Conservation (phyloP, 2,888 invertebrate species). For the Pristionchus maxplancki region DNA sequence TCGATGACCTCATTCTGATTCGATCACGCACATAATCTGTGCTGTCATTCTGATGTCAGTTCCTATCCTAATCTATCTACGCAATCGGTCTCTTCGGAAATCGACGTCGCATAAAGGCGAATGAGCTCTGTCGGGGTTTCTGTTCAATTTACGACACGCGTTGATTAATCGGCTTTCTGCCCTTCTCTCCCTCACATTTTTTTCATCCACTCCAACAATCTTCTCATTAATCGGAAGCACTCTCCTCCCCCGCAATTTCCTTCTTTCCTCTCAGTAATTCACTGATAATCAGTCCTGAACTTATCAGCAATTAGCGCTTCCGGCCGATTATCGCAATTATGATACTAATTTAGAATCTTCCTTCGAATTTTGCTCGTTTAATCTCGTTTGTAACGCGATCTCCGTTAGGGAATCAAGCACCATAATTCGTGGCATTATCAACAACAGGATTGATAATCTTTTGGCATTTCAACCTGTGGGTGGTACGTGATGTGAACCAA, state of each 20-base stretch:
- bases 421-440: constrained; percentile 4
- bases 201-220: not conserved
- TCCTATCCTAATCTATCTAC: not conserved
- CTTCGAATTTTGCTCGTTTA: not conserved
- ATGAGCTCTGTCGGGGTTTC: constrained; percentile 11
- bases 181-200: not conserved
- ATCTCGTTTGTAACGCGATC: not conserved
- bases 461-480: not conserved
- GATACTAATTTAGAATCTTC: not conserved
- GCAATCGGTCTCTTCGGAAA: not conserved
- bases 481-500: not conserved
- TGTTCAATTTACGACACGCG: constrained; percentile 8
- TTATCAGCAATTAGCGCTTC: not conserved
- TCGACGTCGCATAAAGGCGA: not conserved
- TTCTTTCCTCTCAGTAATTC: not conserved
- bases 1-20: not conserved
- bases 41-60: not conserved
- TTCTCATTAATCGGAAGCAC: not conserved
- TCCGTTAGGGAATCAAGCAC: not conserved
- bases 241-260: not conserved
- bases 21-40: not conserved
- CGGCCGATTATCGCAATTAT: not conserved
- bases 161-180: constrained; percentile 22
- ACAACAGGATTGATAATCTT: not conserved
- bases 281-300: not conserved